Base-by-base conservation (phyloP, 1,140 invertebrate genomes). In the Caerostris extrusa region DNA sequence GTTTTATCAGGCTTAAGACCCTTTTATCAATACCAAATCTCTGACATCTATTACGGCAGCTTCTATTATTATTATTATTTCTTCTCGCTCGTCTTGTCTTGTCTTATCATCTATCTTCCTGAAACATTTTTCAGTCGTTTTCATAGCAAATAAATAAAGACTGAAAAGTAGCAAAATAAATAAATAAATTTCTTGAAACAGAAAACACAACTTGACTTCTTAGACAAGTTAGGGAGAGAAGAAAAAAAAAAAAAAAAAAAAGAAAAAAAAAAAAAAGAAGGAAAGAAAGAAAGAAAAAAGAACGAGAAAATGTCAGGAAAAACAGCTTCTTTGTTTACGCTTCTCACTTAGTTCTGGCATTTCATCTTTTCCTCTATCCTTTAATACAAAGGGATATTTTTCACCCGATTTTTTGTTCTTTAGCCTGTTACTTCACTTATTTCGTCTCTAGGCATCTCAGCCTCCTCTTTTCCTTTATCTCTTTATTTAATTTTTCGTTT, bases 341-440 rank as follows among this genome's bases (percentile, higher is more conserved):
- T 67, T 90, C 82, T 94, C 93, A 90, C 93, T 93, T 93, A 89
- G 92, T 81, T 34, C 85, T 89, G 69, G 71, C 86, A 93, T 88
- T 93, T 93, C 93, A 94, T 94, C 93, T 94, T 86, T 90, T 58
- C 55, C 77, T n/a, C 81, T 7, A 83, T 93, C 87, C 87, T 60
- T 90, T 86, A 90, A 90, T 86, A 71, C 87, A 69, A n/a, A 85
- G 61, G 71, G 93, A 94, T 88, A 93, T 94, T 94, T 90, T 90
- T 90, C 93, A 90, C 93, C 88, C 81, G 77, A 85, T 85, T 90
- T n/a, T 94, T 94, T 90, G 64, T 85, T 94, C 64, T 94, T 34
- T 94, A 57, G 69, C 71, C 93, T 90, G 87, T 69, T 90, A 90
- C 87, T 83, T 69, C 93, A 89, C 87, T 89, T 89, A 89, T 81